phyloP scores from a whole-genome alignment of 2,888 invertebrate genomes.

The Sinotaia quadrata region DNA sequence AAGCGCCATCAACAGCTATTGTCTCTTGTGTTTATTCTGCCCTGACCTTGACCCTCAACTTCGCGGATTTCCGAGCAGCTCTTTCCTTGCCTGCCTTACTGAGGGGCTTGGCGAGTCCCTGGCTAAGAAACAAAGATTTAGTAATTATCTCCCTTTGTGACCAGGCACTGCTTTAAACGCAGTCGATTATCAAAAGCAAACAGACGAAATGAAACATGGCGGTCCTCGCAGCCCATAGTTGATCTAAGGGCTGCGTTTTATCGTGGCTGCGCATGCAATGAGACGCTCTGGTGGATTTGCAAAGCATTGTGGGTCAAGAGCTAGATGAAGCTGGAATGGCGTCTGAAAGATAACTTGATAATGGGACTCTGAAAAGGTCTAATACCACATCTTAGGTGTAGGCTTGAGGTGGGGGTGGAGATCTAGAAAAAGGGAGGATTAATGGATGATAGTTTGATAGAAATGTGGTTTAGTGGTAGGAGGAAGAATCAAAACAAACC shows the following conservation, averaged over 20 bases:
- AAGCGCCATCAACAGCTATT: too few relatives aligned
- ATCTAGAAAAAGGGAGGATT: too few relatives aligned
- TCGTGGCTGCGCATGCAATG: neutral
- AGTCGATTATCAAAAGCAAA: slow-evolving; percentile 7
- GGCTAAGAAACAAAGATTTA: neutral
- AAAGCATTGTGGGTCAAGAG: too few relatives aligned
- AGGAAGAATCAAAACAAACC: too few relatives aligned
- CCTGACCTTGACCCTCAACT: neutral
- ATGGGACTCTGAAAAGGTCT: too few relatives aligned
- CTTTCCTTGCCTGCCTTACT: neutral
- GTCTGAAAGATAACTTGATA: too few relatives aligned
- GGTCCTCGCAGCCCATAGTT: neutral
- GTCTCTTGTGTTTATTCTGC: neutral
- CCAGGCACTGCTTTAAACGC: neutral
- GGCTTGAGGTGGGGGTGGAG: too few relatives aligned
- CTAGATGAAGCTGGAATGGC: too few relatives aligned
- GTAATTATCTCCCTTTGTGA: slow-evolving; percentile 2
- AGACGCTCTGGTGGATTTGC: too few relatives aligned
- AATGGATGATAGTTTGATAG: too few relatives aligned
- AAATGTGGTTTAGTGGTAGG: too few relatives aligned
- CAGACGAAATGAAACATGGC: slow-evolving; percentile 4
- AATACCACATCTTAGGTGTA: too few relatives aligned
- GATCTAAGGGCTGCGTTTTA: neutral
- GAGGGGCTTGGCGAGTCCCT: neutral
- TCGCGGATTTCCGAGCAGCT: neutral